Evolutionary conservation across 2,797 vertebrate species (phyloP).

Genomic region (Linurgus olivaceus): DNA sequence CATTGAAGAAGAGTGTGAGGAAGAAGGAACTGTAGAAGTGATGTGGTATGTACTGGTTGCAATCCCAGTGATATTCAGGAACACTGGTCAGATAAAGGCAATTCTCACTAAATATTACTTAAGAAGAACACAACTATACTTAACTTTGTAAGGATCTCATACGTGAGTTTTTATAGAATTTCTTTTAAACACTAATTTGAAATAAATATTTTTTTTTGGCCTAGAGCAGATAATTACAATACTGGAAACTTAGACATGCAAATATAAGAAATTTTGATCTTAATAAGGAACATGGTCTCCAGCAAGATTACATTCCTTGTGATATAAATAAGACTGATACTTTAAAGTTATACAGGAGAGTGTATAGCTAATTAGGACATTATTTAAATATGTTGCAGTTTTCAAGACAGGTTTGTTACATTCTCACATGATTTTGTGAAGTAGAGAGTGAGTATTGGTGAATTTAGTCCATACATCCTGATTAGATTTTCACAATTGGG

Average conservation of each 20-base stretch:
- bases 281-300: not conserved
- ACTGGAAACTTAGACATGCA: not conserved
- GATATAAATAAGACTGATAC: not conserved
- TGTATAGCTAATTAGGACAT: not conserved
- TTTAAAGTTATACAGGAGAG: not conserved
- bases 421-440: not conserved
- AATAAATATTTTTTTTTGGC: slow-evolving; percentile 26
- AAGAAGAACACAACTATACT: not conserved
- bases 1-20: not conserved
- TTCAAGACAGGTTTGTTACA: not conserved
- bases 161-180: not conserved
- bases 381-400: not conserved
- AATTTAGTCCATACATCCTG: not conserved
- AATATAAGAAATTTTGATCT: not conserved
- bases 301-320: not conserved
- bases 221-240: not conserved
- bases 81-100: not conserved
- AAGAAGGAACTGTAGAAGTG: not conserved
- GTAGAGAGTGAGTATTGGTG: not conserved
- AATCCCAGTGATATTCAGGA: not conserved
- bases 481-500: not conserved
- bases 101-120: not conserved
- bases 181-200: not conserved
- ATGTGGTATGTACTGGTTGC: not conserved
- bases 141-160: not conserved